Evolutionary conservation across 2,797 vertebrate species (phyloP).

Genomic region (Enteromius viviparus): DNA sequence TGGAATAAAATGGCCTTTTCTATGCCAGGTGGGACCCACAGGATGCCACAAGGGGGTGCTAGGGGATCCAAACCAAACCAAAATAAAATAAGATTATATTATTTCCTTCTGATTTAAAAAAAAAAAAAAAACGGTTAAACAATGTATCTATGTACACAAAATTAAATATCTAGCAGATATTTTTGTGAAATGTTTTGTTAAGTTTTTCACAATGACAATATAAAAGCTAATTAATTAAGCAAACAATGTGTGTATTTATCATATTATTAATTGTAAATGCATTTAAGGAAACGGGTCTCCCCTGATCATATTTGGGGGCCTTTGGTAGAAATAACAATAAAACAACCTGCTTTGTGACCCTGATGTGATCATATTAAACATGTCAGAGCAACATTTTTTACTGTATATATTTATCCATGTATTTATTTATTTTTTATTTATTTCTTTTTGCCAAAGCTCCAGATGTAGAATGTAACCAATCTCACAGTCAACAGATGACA

Average conservation of each 20-base stretch:
- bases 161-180: background rate
- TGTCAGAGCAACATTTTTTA: background rate
- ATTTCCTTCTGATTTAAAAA: background rate
- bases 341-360: background rate
- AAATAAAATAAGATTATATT: background rate
- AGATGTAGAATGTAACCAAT: conserved; percentile 6
- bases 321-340: background rate
- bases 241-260: background rate
- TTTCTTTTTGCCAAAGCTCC: background rate
- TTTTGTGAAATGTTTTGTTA: background rate
- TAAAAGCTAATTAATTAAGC: background rate
- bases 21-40: background rate
- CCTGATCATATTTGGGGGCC: background rate
- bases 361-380: background rate
- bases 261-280: background rate
- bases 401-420: background rate
- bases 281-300: background rate
- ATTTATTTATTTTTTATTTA: no score
- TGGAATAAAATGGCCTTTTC: conserved; percentile 27
- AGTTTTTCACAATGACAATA: background rate
- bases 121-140: background rate
- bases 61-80: background rate
- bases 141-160: background rate
- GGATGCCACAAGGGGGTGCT: conserved; percentile 22
- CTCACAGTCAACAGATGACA: background rate